A percentile compares a stretch with the other conserved stretches of the same genome.
phyloP scores from a whole-genome alignment of 2,888 invertebrate genomes.

The Thera britannica region DNA sequence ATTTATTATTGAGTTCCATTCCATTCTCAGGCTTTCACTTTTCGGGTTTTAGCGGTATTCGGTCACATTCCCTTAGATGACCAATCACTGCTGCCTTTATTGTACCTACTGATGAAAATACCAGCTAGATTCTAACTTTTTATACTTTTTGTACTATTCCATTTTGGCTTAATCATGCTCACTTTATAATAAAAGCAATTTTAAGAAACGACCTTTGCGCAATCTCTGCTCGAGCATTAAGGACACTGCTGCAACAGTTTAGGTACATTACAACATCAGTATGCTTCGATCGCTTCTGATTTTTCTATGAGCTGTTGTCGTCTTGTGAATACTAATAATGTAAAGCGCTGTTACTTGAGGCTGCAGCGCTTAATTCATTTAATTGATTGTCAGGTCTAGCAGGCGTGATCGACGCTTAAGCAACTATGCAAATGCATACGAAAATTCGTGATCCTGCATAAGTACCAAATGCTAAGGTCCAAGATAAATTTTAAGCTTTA shows the following conservation, averaged over 20 bases:
- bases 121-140: conserved; percentile 24
- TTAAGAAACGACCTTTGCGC: conserved; percentile 72
- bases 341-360: conserved; percentile 43
- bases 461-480: conserved; percentile 21
- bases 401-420: conserved; percentile 49
- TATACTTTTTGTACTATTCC: conserved; percentile 35
- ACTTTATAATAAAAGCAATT: conserved; percentile 57
- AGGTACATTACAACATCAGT: conserved; percentile 57
- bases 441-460: conserved; percentile 48
- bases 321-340: conserved; percentile 46
- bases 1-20: conserved; percentile 53
- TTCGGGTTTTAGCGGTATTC: conserved; percentile 50
- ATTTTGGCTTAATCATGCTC: conserved; percentile 52
- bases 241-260: conserved; percentile 60
- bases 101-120: conserved; percentile 32
- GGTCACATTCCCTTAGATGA: conserved; percentile 30
- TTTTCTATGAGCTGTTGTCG: conserved; percentile 48
- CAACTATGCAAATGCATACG: conserved; percentile 54
- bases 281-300: conserved; percentile 54
- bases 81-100: conserved; percentile 24
- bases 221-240: conserved; percentile 71
- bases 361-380: conserved; percentile 47
- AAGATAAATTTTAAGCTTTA: conserved; percentile 22
- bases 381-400: conserved; percentile 47
- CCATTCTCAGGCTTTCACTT: conserved; percentile 66